These are phyloP conservation scores for Drosophila virilis DNA, from an alignment of 1,140 invertebrate genomes.

Conservation along the genomic window DNA sequence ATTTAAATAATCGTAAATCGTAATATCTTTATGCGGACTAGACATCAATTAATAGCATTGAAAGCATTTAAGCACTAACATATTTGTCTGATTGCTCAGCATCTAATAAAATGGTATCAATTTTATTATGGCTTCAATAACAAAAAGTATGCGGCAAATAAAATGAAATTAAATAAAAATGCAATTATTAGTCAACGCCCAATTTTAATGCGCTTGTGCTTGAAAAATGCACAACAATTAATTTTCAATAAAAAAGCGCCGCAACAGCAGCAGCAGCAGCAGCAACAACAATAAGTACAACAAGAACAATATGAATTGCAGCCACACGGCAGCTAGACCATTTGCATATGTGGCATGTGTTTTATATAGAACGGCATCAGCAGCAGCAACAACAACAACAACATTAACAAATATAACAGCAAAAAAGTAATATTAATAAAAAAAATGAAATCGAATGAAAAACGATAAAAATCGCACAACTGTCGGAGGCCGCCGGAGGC, in stretches of 20 bases:
- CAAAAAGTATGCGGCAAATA: conserved; percentile 25
- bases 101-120: background rate
- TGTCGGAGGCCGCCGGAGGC: conserved; percentile 43
- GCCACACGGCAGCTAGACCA: background rate
- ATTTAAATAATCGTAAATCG: too few relatives aligned
- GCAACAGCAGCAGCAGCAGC: conserved; percentile 1
- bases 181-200: conserved; percentile 56
- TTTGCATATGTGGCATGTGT: conserved; percentile 34
- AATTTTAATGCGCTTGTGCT: conserved; percentile 43
- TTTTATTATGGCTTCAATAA: conserved; percentile 20
- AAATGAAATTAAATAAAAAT: conserved; percentile 43
- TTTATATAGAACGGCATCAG: conserved; percentile 14
- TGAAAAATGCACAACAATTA: conserved; percentile 50
- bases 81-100: too few relatives aligned
- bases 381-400: background rate
- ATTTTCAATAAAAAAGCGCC: conserved; percentile 37
- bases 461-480: conserved; percentile 55
- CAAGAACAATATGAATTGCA: conserved; percentile 7
- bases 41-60: too few relatives aligned
- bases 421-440: conserved; percentile 14
- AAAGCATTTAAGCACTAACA: too few relatives aligned
- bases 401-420: too few relatives aligned
- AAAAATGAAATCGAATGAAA: conserved; percentile 50
- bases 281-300: background rate
- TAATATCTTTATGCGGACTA: too few relatives aligned